Conservation (phyloP, 2,113 vertebrate genomes). For the Cephalopterus ornatus region DNA sequence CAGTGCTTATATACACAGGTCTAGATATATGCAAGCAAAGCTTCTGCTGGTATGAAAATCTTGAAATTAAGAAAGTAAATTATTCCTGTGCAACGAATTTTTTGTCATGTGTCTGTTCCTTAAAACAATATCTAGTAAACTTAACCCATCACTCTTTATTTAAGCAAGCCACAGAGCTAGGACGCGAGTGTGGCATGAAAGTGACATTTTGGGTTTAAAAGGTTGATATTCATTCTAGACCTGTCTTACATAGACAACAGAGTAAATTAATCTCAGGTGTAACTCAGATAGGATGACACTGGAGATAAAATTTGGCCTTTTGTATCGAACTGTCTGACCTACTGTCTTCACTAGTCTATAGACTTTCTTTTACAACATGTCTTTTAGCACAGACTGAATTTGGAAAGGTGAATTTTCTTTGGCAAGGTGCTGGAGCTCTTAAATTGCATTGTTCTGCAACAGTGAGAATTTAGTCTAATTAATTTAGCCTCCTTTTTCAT, state of each 20-base stretch:
- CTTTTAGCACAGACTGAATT: not conserved
- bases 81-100: not conserved
- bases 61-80: not conserved
- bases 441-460: not conserved
- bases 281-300: not conserved
- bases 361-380: not conserved
- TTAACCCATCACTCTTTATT: not conserved
- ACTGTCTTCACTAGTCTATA: not conserved
- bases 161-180: not conserved
- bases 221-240: not conserved
- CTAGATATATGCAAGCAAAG: not conserved
- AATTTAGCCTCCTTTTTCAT: not conserved
- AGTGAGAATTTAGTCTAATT: not conserved
- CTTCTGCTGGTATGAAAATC: not conserved
- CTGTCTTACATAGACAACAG: not conserved
- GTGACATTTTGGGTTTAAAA: not conserved
- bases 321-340: not conserved
- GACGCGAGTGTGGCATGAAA: not conserved
- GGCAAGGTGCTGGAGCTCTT: not conserved
- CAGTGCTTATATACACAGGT: not conserved
- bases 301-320: not conserved
- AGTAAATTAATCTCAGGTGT: slow-evolving; percentile 12
- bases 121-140: not conserved
- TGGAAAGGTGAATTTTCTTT: not conserved
- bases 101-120: not conserved